Percentiles rank a stretch among this genome's conserved stretches.
phyloP scores from a whole-genome alignment of 1,140 invertebrate genomes.

The Streblospio benedicti region DNA sequence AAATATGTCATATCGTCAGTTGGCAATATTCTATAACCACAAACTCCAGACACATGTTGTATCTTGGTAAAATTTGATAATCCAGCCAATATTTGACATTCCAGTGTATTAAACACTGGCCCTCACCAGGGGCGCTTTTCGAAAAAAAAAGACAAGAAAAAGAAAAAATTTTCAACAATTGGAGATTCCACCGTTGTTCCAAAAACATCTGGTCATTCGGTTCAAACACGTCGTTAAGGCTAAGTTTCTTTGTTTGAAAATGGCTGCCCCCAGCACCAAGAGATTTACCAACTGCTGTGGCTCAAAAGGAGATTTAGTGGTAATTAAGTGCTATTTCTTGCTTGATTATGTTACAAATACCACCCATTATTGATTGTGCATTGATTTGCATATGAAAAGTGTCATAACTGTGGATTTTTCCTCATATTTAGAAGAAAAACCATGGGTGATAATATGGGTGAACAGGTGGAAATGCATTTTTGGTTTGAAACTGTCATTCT shows the following conservation, averaged over 20 bases:
- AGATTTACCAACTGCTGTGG: neutral
- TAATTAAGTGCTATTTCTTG: neutral
- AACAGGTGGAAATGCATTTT: neutral
- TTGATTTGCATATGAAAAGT: neutral
- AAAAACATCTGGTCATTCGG: no score
- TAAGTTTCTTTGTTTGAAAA: neutral
- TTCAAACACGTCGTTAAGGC: no score
- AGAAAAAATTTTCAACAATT: no score
- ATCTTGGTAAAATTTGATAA: no score
- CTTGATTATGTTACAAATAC: neutral
- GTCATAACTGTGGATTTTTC: neutral
- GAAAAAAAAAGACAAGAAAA: no score
- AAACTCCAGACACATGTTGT: no score
- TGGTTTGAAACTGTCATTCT: neutral
- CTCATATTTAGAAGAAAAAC: neutral
- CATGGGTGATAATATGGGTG: neutral
- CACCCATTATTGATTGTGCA: neutral
- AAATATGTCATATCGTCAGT: no score
- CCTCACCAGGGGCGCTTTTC: no score
- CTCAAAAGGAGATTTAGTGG: neutral
- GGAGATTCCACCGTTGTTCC: no score
- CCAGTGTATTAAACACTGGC: no score
- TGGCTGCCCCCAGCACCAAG: neutral
- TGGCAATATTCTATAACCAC: no score
- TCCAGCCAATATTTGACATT: no score